A percentile compares a stretch with the other conserved stretches of the same genome.
phyloP scores from a whole-genome alignment of 2,797 vertebrate species.

The Pipistrellus kuhlii region DNA sequence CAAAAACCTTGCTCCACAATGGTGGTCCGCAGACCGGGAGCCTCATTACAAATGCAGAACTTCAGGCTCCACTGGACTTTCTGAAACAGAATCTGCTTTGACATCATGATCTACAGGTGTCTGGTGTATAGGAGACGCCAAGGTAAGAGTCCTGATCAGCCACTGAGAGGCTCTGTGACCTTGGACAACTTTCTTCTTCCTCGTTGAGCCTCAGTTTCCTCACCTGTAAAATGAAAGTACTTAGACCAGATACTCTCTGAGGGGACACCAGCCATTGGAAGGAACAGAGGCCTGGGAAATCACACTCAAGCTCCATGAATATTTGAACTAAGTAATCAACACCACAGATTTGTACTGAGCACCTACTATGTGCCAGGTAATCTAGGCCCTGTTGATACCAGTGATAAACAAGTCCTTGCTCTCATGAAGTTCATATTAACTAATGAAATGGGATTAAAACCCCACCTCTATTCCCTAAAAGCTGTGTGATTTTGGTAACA shows the following conservation, averaged over 20 bases:
- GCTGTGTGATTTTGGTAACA: background rate
- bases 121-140: rapidly evolving
- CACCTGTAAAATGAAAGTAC: background rate
- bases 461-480: background rate
- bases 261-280: background rate
- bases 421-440: background rate
- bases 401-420: background rate
- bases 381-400: background rate
- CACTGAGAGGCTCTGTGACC: background rate
- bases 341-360: background rate
- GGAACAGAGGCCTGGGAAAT: background rate
- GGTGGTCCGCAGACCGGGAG: background rate
- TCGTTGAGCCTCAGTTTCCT: background rate
- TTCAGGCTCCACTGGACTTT: background rate
- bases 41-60: background rate
- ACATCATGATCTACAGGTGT: background rate
- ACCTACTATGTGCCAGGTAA: background rate
- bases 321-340: background rate
- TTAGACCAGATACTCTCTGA: background rate
- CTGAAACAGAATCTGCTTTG: background rate
- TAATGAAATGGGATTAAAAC: background rate
- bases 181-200: background rate
- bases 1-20: background rate
- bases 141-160: background rate
- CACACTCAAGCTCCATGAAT: background rate